These are phyloP conservation scores for Pedionomus torquatus DNA, from an alignment of 2,113 vertebrate species.

Conservation along the genomic window DNA sequence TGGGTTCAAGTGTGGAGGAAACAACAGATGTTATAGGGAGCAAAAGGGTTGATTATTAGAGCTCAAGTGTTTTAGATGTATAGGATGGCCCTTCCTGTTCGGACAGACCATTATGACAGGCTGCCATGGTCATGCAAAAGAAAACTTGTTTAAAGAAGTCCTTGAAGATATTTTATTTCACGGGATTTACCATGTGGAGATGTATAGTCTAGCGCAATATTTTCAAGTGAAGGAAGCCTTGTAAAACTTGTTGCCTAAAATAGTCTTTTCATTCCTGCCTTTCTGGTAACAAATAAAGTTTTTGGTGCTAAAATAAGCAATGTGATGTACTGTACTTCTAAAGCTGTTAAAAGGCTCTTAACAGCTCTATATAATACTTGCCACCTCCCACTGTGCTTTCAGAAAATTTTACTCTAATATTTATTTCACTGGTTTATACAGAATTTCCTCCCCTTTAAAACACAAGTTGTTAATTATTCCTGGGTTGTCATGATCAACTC, in stretches of 20 bases:
- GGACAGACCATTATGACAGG: neutral
- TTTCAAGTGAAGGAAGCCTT: neutral
- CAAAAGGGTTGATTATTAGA: neutral
- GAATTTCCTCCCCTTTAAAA: conserved; percentile 70
- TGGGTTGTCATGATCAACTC: conserved; percentile 56
- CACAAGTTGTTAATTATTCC: conserved; percentile 69
- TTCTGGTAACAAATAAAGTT: conserved; percentile 52
- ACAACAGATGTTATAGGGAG: neutral
- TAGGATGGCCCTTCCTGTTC: neutral
- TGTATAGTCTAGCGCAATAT: neutral
- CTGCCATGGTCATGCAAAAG: neutral
- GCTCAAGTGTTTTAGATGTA: neutral
- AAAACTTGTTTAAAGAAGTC: neutral
- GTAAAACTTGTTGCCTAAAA: neutral
- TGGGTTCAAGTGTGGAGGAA: neutral
- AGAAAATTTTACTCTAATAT: conserved; percentile 68
- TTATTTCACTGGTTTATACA: conserved; percentile 63
- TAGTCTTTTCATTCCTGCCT: conserved; percentile 9
- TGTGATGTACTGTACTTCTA: conserved; percentile 62
- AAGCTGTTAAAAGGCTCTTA: conserved; percentile 75
- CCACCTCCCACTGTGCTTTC: conserved; percentile 58
- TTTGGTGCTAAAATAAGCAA: conserved; percentile 64
- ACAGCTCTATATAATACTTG: conserved; percentile 74
- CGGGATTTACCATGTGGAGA: neutral
- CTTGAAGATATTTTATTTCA: neutral